Percentiles rank a stretch among this genome's conserved stretches.
Conservation (phyloP, 2,113 vertebrate genomes). For the Corythornis madagascariensis region DNA sequence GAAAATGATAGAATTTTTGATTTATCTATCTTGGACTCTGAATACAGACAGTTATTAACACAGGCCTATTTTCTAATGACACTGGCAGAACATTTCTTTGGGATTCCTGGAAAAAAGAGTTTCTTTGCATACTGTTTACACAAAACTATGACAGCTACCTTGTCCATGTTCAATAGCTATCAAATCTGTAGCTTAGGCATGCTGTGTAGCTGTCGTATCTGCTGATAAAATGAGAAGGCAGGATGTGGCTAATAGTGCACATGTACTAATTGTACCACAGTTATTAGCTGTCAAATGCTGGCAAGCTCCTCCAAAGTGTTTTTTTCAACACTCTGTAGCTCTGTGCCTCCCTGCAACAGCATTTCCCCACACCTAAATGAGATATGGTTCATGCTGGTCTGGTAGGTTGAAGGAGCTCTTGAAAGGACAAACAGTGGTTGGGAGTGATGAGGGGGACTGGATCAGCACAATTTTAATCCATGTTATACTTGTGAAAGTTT, state of each 20-base stretch:
- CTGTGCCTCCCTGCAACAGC: neutral
- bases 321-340: neutral
- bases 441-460: neutral
- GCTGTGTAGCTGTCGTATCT: neutral
- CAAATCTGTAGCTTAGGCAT: neutral
- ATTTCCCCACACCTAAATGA: rapidly evolving
- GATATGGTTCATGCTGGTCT: rapidly evolving
- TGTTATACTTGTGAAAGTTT: rapidly evolving
- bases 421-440: neutral
- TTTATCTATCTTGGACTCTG: neutral
- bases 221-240: neutral
- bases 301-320: neutral
- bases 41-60: neutral
- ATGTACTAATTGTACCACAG: neutral
- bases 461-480: neutral
- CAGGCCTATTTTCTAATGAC: neutral
- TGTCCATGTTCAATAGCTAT: neutral
- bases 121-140: neutral
- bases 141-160: neutral
- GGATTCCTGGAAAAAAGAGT: neutral
- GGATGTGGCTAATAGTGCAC: neutral
- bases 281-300: neutral
- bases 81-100: neutral
- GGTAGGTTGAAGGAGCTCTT: rapidly evolving
- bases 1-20: neutral